Conservation (phyloP, 64 coral and sea anemone species). For the Orbicella faveolata region DNA sequence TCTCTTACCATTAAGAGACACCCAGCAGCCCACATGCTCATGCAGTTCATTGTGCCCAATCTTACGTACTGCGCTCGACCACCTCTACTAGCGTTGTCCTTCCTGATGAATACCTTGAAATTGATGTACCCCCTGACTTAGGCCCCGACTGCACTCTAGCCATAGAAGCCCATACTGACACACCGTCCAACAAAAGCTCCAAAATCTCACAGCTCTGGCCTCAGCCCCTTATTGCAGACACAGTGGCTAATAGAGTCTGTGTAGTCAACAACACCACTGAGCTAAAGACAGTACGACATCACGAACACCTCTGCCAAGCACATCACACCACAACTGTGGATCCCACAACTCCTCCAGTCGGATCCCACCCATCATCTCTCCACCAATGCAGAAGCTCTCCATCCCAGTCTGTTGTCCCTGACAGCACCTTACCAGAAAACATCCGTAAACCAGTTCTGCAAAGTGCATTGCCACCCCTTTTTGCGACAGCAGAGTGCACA, state of each 20-base stretch:
- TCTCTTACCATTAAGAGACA: neutral
- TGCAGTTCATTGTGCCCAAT: neutral
- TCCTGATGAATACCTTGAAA: constrained; percentile 18
- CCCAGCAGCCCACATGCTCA: neutral
- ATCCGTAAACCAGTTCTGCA: constrained; percentile 2
- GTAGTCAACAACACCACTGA: constrained; percentile 4
- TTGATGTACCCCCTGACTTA: neutral
- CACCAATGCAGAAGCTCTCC: neutral
- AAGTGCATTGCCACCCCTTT: constrained; percentile 9
- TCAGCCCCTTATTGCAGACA: constrained; percentile 11
- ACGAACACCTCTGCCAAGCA: constrained; percentile 18
- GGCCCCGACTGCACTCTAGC: constrained; percentile 2
- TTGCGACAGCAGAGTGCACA: constrained; percentile 1
- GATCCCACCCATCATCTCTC: neutral
- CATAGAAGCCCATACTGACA: neutral
- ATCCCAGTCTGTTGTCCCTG: constrained; percentile 11
- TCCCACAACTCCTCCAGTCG: neutral
- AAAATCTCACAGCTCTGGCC: constrained; percentile 18
- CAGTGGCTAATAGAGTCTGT: neutral
- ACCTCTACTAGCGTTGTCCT: constrained; percentile 1
- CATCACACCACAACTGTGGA: neutral
- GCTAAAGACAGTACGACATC: neutral
- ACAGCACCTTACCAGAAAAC: constrained; percentile 7
- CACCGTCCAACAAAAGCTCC: neutral
- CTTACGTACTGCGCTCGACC: constrained; percentile 30